Percentiles rank a stretch among this genome's conserved stretches.
These are phyloP conservation scores for Pelodiscus sinensis DNA, from an alignment of 2,113 vertebrate genomes.

Conservation along the genomic window DNA sequence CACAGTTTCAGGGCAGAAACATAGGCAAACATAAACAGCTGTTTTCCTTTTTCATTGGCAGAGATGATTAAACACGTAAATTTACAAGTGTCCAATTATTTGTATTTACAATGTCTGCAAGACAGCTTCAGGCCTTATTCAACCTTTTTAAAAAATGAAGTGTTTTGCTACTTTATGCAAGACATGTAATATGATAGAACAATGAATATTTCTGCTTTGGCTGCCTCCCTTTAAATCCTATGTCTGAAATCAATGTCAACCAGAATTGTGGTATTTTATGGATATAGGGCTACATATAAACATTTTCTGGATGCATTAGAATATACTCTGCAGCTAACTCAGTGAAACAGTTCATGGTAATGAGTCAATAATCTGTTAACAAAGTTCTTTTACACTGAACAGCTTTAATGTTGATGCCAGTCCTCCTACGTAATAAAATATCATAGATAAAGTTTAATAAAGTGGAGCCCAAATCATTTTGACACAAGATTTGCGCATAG, in stretches of 20 bases:
- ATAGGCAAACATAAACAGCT: conserved; percentile 17
- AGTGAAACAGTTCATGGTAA: not conserved
- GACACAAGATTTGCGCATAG: not conserved
- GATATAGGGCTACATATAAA: not conserved
- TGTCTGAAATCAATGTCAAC: not conserved
- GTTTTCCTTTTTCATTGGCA: conserved; percentile 50
- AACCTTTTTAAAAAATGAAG: conserved; percentile 24
- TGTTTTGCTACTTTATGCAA: conserved; percentile 48
- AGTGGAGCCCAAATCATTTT: not conserved
- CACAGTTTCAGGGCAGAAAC: conserved; percentile 39
- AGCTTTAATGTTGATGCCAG: not conserved
- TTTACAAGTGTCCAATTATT: conserved; percentile 65
- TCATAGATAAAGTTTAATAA: not conserved
- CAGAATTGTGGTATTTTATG: not conserved
- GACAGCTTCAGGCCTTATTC: conserved; percentile 47
- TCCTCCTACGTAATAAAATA: not conserved
- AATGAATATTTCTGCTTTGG: not conserved
- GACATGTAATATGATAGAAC: conserved; percentile 2
- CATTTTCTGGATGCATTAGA: not conserved
- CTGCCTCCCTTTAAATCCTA: rapidly evolving
- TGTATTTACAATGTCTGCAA: conserved; percentile 12
- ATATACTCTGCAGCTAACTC: not conserved
- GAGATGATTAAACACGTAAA: conserved; percentile 65
- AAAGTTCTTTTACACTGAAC: not conserved
- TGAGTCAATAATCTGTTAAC: not conserved